These are phyloP conservation scores for Choloepus didactylus DNA, from an alignment of 2,797 vertebrate species.

Conservation along the genomic window DNA sequence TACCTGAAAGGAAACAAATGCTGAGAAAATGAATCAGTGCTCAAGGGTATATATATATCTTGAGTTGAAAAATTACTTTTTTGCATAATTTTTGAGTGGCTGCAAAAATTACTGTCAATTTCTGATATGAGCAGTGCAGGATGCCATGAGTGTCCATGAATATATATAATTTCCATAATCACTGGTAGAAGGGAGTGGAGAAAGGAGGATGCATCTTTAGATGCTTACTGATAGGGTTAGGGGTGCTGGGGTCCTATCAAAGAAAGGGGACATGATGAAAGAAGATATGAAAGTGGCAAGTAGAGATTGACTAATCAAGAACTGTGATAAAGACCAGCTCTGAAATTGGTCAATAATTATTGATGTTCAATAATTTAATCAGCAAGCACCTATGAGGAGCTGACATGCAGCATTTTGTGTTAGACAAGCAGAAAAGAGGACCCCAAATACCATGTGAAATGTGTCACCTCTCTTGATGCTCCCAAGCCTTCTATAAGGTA, in stretches of 20 bases:
- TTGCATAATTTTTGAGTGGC: neutral
- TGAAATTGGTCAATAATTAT: neutral
- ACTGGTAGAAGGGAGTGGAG: neutral
- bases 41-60: neutral
- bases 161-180: neutral
- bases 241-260: neutral
- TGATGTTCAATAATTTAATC: neutral
- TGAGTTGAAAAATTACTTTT: no score
- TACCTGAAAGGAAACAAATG: neutral
- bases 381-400: neutral
- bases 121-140: neutral
- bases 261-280: neutral
- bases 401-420: neutral
- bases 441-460: neutral
- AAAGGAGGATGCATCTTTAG: neutral
- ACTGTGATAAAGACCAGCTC: neutral
- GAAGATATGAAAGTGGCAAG: neutral
- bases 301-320: neutral
- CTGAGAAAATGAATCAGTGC: conserved; percentile 4
- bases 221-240: neutral
- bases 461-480: neutral
- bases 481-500: neutral
- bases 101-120: neutral
- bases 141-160: neutral
- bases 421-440: neutral